Evolutionary conservation across 2,888 invertebrate species (phyloP).

Genomic region (Yponomeuta sedellus): DNA sequence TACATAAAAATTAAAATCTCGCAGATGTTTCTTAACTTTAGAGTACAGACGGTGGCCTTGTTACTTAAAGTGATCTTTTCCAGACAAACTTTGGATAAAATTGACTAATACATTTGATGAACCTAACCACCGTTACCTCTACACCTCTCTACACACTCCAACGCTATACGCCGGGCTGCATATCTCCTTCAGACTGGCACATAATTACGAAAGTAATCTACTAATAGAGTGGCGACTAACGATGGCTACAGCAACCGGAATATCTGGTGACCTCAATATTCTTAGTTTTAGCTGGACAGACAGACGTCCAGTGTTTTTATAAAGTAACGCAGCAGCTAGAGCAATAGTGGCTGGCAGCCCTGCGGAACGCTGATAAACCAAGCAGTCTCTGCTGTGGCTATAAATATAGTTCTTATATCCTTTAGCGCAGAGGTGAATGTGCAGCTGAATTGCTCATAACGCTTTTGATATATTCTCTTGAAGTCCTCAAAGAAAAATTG

Average conservation of each 20-base stretch:
- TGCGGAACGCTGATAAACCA: background rate
- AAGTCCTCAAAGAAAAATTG: background rate
- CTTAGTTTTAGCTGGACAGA: background rate
- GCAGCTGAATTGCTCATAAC: background rate
- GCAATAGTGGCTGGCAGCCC: background rate
- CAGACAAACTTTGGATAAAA: no score
- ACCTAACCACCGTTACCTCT: no score
- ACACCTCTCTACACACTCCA: no score
- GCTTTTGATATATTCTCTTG: background rate
- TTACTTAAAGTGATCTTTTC: no score
- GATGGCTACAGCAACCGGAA: background rate
- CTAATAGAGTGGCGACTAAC: constrained; percentile 2
- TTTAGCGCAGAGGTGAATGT: background rate
- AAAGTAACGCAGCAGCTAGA: background rate
- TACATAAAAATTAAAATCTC: no score
- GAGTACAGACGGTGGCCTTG: no score
- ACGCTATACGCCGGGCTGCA: background rate
- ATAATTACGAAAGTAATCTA: constrained; percentile 13
- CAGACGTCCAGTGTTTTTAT: background rate
- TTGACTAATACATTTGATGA: no score
- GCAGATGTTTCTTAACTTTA: no score
- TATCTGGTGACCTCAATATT: background rate
- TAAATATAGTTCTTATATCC: background rate
- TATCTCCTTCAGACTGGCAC: background rate
- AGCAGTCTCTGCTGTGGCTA: background rate